These are phyloP conservation scores for Liparis tanakae DNA, from an alignment of 2,797 vertebrate species.

Conservation along the genomic window DNA sequence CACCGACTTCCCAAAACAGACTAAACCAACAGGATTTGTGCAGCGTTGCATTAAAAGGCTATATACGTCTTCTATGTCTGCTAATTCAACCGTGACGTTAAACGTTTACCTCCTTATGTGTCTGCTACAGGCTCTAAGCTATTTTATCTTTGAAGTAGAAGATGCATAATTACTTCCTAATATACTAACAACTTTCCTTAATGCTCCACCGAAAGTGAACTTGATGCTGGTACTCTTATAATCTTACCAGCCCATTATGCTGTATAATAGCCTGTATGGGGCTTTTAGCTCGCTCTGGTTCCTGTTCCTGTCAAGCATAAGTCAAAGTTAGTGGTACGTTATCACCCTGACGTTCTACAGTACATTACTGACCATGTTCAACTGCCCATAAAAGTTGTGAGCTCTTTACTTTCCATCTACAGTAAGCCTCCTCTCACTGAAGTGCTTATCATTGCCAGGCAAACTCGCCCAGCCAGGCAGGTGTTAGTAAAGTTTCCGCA, in stretches of 20 bases:
- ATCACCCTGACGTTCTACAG: conserved; percentile 55
- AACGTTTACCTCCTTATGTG: conserved; percentile 20
- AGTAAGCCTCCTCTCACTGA: conserved; percentile 47
- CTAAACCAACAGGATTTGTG: conserved; percentile 23
- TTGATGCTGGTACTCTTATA: conserved; percentile 28
- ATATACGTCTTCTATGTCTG: background rate
- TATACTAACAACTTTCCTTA: conserved; percentile 30
- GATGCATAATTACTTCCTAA: conserved; percentile 32
- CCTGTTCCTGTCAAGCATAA: conserved; percentile 44
- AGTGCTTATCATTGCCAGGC: conserved; percentile 39
- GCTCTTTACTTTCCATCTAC: conserved; percentile 40
- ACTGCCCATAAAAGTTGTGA: conserved; percentile 44
- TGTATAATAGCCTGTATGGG: conserved; percentile 42
- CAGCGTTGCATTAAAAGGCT: conserved; percentile 28
- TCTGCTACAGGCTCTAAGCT: conserved; percentile 26
- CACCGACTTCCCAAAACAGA: conserved; percentile 32
- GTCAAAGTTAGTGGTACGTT: conserved; percentile 46
- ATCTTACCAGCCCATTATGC: conserved; percentile 47
- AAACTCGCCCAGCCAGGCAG: conserved; percentile 62
- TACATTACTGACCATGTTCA: conserved; percentile 50
- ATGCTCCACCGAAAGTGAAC: conserved; percentile 40
- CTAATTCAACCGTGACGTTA: conserved; percentile 30
- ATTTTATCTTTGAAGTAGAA: conserved; percentile 28
- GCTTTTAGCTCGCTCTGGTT: conserved; percentile 51
- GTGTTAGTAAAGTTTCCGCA: conserved; percentile 70